Evolutionary conservation across 2,113 vertebrate genomes (phyloP).

Genomic region (Prunella himalayana): DNA sequence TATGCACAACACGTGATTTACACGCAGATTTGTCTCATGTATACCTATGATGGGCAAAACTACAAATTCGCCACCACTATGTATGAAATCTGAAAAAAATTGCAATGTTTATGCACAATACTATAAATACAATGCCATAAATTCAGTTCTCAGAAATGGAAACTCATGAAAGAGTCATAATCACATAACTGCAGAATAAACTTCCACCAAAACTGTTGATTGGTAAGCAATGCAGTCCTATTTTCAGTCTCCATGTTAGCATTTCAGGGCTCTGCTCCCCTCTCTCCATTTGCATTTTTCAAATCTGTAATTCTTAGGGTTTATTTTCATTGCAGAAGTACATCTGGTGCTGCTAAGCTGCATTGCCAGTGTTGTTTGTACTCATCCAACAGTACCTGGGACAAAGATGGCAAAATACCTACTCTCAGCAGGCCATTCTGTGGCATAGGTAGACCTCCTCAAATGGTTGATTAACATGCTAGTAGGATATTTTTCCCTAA

Average conservation of each 20-base stretch:
- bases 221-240: not conserved
- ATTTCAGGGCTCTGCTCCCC: not conserved
- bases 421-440: not conserved
- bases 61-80: not conserved
- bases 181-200: not conserved
- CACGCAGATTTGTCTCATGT: not conserved
- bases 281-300: not conserved
- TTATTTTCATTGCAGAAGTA: not conserved
- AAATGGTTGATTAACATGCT: not conserved
- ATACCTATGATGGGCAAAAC: not conserved
- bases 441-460: not conserved
- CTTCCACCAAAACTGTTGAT: not conserved
- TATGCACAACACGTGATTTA: not conserved
- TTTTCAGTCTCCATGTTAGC: not conserved
- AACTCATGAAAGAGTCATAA: not conserved
- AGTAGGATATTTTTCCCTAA: not conserved
- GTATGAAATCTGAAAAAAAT: not conserved
- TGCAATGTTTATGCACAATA: not conserved
- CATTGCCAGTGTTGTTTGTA: not conserved
- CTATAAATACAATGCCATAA: not conserved
- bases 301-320: not conserved
- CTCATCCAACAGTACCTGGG: not conserved
- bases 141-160: not conserved
- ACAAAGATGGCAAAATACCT: not conserved
- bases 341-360: not conserved